Evolutionary conservation across 2,888 invertebrate genomes (phyloP), one percentile per base, ranked within the genome.

Genomic region (Volucella zonaria): DNA sequence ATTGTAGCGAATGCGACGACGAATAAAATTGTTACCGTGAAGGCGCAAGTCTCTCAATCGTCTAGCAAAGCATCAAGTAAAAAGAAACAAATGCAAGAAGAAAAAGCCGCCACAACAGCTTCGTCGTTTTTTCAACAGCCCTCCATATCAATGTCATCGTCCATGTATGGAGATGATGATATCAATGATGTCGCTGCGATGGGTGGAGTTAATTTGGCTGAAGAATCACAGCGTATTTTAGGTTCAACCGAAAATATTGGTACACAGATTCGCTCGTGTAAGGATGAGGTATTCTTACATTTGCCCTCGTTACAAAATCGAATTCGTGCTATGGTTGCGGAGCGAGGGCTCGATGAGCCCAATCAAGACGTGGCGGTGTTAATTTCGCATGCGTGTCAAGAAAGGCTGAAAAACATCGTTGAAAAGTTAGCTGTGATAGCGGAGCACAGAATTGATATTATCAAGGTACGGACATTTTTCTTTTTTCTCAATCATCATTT

Each of bases 161-260:
- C 92, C 14, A 90, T 92, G 88, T 94, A 94, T 85, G 97, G 97
- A 54, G 98, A 98, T 89, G 98, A 98, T 91, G 98, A 99, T 91
- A 98, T 99, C 89, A 99, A 99, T 90, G 99, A 99, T 93, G 99
- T 99, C 12, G 98, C 99, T 42, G 98, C 99, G 10, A 99, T 99
- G 99, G 99, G 99, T 86, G 99, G 99, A 66, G 99, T 99, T 73
- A 99, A 99, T 93, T 93, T 99, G 89, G 96, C 97, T 0, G 99
- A 99, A 92, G 99, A 99, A 92, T 96, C 97, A 47, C 98, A 98
- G 91, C 95, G 97, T 91, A 99, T 99, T 89, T 93, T 99, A 82
- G 97, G 97, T 12, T 95, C 97, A 14, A 96, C 97, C 1, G 97
- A 97, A 89, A 95, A 97, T 91, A 96, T 97, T 87, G 97, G 97